These are phyloP conservation scores for Reinhardtius hippoglossoides DNA, from an alignment of 2,113 vertebrate genomes.

Conservation along the genomic window DNA sequence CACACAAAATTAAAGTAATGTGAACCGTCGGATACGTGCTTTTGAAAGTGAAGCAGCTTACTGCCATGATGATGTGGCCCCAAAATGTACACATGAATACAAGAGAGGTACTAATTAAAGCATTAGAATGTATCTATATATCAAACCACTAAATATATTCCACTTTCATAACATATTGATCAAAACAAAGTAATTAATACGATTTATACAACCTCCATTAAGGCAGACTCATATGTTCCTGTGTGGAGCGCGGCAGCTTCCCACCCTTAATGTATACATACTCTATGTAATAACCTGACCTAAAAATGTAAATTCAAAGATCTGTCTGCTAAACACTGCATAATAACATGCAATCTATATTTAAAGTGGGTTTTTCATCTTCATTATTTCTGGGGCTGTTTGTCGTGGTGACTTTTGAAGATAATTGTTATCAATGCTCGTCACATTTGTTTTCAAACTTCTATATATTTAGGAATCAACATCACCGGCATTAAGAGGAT, in stretches of 20 bases:
- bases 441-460: not conserved
- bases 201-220: no score
- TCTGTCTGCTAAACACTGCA: no score
- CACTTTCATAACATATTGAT: not conserved
- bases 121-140: no score
- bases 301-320: no score
- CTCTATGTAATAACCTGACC: no score
- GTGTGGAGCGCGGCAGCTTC: no score
- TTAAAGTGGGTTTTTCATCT: not conserved
- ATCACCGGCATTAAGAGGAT: not conserved
- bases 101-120: not conserved
- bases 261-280: no score
- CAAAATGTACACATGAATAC: not conserved
- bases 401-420: not conserved
- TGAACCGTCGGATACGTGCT: not conserved
- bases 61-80: not conserved
- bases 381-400: not conserved
- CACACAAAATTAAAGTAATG: slow-evolving; percentile 31
- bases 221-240: no score
- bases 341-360: not conserved
- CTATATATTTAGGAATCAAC: not conserved
- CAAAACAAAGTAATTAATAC: no score
- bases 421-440: not conserved
- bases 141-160: not conserved
- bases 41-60: not conserved